Conservation (phyloP, 2,113 vertebrate species). For the Nyctibius bracteatus region DNA sequence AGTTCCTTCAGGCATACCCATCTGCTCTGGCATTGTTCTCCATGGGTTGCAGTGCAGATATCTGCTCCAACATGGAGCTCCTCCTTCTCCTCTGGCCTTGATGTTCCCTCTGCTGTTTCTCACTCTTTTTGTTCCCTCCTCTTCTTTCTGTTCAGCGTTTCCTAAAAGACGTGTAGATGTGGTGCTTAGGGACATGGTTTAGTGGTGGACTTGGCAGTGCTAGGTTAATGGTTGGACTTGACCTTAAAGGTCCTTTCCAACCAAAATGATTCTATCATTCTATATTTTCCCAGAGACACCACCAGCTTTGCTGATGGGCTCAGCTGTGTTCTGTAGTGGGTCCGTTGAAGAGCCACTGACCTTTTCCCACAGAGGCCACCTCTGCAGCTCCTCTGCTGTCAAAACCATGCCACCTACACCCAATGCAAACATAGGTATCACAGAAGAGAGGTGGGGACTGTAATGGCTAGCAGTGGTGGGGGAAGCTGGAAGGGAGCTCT, state of each 20-base stretch:
- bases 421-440: rapidly evolving
- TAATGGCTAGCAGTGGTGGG: not conserved
- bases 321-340: not conserved
- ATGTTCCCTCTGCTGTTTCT: not conserved
- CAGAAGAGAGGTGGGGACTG: rapidly evolving
- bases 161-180: too few relatives aligned
- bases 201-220: too few relatives aligned
- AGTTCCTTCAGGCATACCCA: not conserved
- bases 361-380: not conserved
- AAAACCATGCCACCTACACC: not conserved
- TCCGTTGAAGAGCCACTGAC: not conserved
- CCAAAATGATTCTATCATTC: too few relatives aligned
- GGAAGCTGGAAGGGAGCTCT: not conserved
- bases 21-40: not conserved
- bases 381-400: not conserved
- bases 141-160: not conserved
- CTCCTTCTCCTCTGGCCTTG: not conserved
- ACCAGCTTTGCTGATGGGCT: not conserved
- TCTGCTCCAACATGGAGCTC: not conserved
- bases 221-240: too few relatives aligned
- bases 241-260: too few relatives aligned
- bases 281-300: not conserved
- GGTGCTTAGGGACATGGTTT: too few relatives aligned
- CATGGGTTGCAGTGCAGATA: rapidly evolving
- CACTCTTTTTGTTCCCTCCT: not conserved